Conservation (phyloP, 2,797 vertebrate genomes). For the Sebastes iracundus region DNA sequence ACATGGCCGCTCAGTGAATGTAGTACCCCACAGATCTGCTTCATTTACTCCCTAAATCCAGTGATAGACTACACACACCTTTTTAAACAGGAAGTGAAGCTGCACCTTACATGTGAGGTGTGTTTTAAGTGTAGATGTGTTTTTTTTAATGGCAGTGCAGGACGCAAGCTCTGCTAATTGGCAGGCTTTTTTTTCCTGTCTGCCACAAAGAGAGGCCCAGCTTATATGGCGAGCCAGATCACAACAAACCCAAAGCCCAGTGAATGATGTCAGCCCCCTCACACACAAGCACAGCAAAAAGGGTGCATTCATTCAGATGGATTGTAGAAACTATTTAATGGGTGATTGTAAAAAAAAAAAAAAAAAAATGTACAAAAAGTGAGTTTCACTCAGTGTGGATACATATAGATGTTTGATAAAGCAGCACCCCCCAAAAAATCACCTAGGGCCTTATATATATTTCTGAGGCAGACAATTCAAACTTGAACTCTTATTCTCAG, state of each 20-base stretch:
- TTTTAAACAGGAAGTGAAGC: conserved; percentile 12
- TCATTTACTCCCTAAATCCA: conserved; percentile 5
- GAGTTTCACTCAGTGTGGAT: conserved; percentile 37
- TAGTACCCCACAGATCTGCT: conserved; percentile 39
- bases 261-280: conserved; percentile 69
- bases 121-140: conserved; percentile 40
- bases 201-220: conserved; percentile 70
- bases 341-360: conserved; percentile 43
- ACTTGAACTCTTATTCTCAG: conserved; percentile 65
- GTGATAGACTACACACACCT: conserved; percentile 4
- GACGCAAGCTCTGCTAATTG: conserved; percentile 70
- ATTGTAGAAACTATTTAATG: conserved; percentile 59
- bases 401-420: conserved; percentile 57
- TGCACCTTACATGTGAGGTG: conserved; percentile 39
- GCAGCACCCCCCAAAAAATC: conserved; percentile 26
- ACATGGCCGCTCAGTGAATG: conserved; percentile 60
- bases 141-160: conserved; percentile 48
- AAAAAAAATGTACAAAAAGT: conserved; percentile 31
- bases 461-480: conserved; percentile 50
- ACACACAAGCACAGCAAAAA: conserved; percentile 60
- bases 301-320: conserved; percentile 52
- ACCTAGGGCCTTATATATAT: conserved; percentile 39
- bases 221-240: conserved; percentile 70
- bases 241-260: conserved; percentile 73
- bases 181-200: conserved; percentile 57